Evolutionary conservation across 53 echinoderm and acorn worm genomes (phyloP), one percentile per base, ranked within the genome.

Genomic region (Antedon mediterranea): DNA sequence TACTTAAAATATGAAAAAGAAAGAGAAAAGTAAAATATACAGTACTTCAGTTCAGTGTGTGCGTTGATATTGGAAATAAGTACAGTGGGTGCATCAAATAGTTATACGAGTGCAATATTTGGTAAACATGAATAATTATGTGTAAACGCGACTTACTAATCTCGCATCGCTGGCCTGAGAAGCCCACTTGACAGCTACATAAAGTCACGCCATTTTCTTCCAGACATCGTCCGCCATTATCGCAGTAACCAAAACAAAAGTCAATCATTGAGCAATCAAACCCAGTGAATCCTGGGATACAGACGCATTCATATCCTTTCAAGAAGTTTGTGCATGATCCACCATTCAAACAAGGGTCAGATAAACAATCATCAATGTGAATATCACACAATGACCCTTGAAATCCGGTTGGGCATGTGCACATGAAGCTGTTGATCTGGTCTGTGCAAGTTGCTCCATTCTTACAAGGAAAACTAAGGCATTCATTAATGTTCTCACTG

Each of bases 331-430:
- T 32, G 32, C 84, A 83, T 28, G 13, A 26, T 6, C 73, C 84
- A 27, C 43, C 84, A 32, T 83, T 78, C 31, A 30, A 43, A 30
- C 84, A 83, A 0, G 84, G 84, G 28, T 28, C 43, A 44, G 43
- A 78, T 43, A 27, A 28, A 18, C 84, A 83, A 14, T 43, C 71
- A 43, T 83, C 28, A 23, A 83, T 78, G 20, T 43, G 73, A 0
- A 29, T 28, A 27, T 78, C 84, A 74, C 84, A 83, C 26, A 30
- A 26, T 13, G 7, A 30, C 28, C 84, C 84, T 0, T 43, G 43
- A 31, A 44, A 78, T 57, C 57, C 57, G 23, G 23, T 5, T 1
- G 20, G 57, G 23, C 57, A 57, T 57, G 57, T 57, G 20, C 57
- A 57, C 11, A 57, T 15, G 57, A 57, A 57, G 23, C 57, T 18